phyloP scores from a whole-genome alignment of 2,113 vertebrate genomes.

The Saguinus midas region DNA sequence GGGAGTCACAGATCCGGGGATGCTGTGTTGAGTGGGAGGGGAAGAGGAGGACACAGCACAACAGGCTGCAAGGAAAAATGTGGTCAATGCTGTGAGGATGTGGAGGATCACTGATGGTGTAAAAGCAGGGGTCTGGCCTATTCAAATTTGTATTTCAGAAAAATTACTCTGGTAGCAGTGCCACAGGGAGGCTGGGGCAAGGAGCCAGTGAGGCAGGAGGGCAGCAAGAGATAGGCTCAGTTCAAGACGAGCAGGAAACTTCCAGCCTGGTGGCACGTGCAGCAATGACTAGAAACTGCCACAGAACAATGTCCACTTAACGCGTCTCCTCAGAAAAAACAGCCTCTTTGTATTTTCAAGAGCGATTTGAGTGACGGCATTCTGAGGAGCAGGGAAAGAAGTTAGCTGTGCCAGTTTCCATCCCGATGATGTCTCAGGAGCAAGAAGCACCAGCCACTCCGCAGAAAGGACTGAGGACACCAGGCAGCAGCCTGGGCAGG shows the following conservation, averaged over 20 bases:
- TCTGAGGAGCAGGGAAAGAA: background rate
- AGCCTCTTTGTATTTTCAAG: background rate
- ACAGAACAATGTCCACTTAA: background rate
- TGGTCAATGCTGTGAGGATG: rapidly evolving
- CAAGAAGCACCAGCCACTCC: rapidly evolving
- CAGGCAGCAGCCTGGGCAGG: too few relatives aligned
- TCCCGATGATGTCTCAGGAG: background rate
- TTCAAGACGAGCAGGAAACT: rapidly evolving
- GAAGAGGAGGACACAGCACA: background rate
- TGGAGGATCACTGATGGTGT: too few relatives aligned
- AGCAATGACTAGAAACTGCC: background rate
- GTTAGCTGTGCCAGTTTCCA: background rate
- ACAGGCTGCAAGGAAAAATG: background rate
- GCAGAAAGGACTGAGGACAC: background rate
- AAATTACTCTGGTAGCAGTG: background rate
- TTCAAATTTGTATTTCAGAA: background rate
- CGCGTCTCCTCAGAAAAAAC: background rate
- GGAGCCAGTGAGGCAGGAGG: background rate
- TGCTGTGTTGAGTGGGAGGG: rapidly evolving
- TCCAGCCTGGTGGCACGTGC: rapidly evolving
- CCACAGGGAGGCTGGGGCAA: too few relatives aligned
- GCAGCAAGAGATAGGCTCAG: rapidly evolving
- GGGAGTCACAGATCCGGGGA: background rate
- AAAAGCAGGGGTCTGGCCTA: background rate
- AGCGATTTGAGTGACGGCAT: background rate